A percentile compares a stretch with the other conserved stretches of the same genome.
Evolutionary conservation across 2,797 vertebrate genomes (phyloP).

Genomic region (Alca torda): DNA sequence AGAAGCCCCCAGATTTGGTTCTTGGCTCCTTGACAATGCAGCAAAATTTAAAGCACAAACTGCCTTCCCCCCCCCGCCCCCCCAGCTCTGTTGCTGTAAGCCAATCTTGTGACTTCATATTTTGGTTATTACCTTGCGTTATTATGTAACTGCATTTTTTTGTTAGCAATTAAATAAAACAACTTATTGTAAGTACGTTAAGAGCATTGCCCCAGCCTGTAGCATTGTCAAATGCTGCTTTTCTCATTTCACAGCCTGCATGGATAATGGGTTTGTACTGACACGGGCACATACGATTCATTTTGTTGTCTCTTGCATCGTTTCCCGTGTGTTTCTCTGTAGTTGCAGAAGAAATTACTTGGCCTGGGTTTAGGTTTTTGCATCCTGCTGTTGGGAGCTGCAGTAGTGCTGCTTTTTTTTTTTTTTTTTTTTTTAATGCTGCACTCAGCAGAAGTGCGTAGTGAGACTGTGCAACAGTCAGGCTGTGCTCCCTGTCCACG

Average conservation of each 20-base stretch:
- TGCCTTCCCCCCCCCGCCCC: not conserved
- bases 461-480: not conserved
- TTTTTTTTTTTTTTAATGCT: slow-evolving; percentile 11
- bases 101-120: not conserved
- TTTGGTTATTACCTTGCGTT: slow-evolving; percentile 32
- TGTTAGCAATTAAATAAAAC: not conserved
- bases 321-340: slow-evolving; percentile 2
- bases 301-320: slow-evolving; percentile 31
- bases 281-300: not conserved
- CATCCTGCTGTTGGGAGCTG: slow-evolving; percentile 63
- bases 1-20: not conserved
- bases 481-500: not conserved
- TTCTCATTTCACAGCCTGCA: slow-evolving; percentile 13
- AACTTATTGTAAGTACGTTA: slow-evolving; percentile 40
- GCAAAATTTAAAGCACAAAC: slow-evolving; percentile 44
- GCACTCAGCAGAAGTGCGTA: slow-evolving; percentile 64
- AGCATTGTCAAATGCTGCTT: slow-evolving; percentile 15
- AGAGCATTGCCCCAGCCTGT: slow-evolving; percentile 60
- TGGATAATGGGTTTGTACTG: not conserved
- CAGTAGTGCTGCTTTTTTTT: slow-evolving; percentile 40
- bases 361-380: slow-evolving; percentile 46
- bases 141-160: slow-evolving; percentile 39
- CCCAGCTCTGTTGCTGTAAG: not conserved
- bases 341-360: slow-evolving; percentile 41
- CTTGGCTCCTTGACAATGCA: slow-evolving; percentile 64